Percentiles rank a stretch among this genome's conserved stretches.
Evolutionary conservation across 2,888 invertebrate species (phyloP).

Genomic region (Drosophila anceps): DNA sequence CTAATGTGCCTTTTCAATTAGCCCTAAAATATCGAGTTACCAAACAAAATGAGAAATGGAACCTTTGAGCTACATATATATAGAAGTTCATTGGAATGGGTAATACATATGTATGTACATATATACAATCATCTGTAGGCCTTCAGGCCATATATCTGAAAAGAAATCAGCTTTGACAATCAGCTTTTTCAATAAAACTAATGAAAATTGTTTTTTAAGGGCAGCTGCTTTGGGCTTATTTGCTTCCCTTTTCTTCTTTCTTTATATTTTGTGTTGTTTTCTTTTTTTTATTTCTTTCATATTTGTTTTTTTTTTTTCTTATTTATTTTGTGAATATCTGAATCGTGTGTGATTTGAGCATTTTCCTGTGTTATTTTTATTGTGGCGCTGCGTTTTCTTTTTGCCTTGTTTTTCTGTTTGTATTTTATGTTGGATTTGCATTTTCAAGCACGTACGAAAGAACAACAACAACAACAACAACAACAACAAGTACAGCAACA

Average conservation of each 20-base stretch:
- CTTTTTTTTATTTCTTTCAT: constrained; percentile 23
- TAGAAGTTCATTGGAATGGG: background rate
- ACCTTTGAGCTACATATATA: background rate
- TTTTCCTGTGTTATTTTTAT: constrained; percentile 36
- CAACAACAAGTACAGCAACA: constrained; percentile 17
- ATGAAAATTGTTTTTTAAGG: constrained; percentile 25
- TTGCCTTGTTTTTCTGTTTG: constrained; percentile 16
- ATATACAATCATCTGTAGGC: background rate
- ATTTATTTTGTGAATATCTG: constrained; percentile 33
- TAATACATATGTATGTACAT: too few relatives aligned
- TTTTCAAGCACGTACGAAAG: constrained; percentile 66
- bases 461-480: constrained; percentile 17
- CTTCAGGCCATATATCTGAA: constrained; percentile 2
- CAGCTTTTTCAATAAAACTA: constrained; percentile 37
- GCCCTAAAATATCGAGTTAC: constrained; percentile 33
- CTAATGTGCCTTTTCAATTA: constrained; percentile 28
- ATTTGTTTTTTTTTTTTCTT: constrained; percentile 23
- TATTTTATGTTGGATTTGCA: constrained; percentile 61
- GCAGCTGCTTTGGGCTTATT: constrained; percentile 3
- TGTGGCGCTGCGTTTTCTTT: constrained; percentile 31
- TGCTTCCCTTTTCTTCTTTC: background rate
- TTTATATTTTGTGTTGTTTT: constrained; percentile 1
- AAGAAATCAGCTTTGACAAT: constrained; percentile 21
- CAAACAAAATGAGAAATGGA: constrained; percentile 1
- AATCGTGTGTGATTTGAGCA: constrained; percentile 33